A percentile compares a stretch with the other conserved stretches of the same genome.
phyloP scores from a whole-genome alignment of 2,113 vertebrate genomes.

The Catharus minimus region DNA sequence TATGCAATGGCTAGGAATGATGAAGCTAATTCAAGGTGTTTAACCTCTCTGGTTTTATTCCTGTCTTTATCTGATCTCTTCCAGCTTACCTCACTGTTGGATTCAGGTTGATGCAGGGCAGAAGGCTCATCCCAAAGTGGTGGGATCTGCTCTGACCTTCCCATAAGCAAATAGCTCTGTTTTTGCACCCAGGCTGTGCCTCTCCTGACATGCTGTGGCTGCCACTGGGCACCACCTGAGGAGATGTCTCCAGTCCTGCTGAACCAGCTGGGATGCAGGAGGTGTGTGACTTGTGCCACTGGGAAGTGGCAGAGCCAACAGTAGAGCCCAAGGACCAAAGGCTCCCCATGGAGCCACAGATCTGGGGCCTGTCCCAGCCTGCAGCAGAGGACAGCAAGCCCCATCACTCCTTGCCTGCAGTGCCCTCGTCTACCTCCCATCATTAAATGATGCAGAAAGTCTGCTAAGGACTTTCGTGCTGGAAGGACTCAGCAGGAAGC shows the following conservation, averaged over 20 bases:
- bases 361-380: neutral
- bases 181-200: neutral
- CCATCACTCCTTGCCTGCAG: neutral
- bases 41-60: neutral
- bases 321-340: neutral
- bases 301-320: neutral
- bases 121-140: neutral
- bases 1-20: neutral
- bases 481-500: constrained; percentile 12
- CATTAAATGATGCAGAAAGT: neutral
- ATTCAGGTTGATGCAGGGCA: neutral
- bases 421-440: accelerated
- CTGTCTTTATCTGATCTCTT: neutral
- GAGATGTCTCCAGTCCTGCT: neutral
- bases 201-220: neutral
- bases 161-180: neutral
- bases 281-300: accelerated
- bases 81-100: neutral
- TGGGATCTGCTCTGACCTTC: neutral
- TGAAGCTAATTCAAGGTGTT: neutral
- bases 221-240: neutral
- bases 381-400: neutral
- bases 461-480: constrained; percentile 19
- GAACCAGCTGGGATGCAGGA: neutral
- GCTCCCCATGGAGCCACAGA: accelerated